Percentiles rank a stretch among this genome's conserved stretches.
These are phyloP conservation scores for Xiphophorus couchianus DNA, from an alignment of 2,113 vertebrate species.

Conservation along the genomic window DNA sequence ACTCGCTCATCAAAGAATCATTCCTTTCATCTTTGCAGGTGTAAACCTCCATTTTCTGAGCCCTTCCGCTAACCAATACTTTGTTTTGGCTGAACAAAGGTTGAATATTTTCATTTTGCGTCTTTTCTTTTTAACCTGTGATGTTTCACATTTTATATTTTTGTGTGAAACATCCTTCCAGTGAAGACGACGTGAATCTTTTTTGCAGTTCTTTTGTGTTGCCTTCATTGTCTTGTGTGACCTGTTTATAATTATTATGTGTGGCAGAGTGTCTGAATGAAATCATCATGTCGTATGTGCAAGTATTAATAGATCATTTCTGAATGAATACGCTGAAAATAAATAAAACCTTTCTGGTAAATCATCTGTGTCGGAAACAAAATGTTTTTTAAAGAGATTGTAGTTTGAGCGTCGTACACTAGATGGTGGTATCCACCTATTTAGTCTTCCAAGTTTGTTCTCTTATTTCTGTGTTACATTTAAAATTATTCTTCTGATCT, in stretches of 20 bases:
- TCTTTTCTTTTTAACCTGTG: neutral
- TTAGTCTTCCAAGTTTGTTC: neutral
- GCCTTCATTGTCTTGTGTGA: neutral
- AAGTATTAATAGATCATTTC: neutral
- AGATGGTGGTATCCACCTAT: slow-evolving; percentile 44
- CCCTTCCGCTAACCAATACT: neutral
- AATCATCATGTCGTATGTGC: neutral
- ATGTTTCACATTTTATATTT: neutral
- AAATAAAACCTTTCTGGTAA: neutral
- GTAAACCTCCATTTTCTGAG: neutral
- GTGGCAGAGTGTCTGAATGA: neutral
- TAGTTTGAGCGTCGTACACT: slow-evolving; percentile 21
- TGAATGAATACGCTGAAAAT: neutral
- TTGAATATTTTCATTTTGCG: neutral
- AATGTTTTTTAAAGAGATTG: neutral
- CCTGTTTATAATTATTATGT: neutral
- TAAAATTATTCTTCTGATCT: neutral
- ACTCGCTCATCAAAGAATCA: neutral
- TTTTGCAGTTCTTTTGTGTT: neutral
- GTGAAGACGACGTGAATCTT: neutral
- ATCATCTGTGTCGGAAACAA: neutral
- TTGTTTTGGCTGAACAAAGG: slow-evolving; percentile 6
- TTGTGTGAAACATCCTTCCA: neutral
- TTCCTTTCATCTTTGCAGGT: neutral
- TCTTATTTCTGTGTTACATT: neutral